A percentile compares a stretch with the other conserved stretches of the same genome.
phyloP scores from a whole-genome alignment of 1,140 invertebrate genomes.

The Monomorium pharaonis region DNA sequence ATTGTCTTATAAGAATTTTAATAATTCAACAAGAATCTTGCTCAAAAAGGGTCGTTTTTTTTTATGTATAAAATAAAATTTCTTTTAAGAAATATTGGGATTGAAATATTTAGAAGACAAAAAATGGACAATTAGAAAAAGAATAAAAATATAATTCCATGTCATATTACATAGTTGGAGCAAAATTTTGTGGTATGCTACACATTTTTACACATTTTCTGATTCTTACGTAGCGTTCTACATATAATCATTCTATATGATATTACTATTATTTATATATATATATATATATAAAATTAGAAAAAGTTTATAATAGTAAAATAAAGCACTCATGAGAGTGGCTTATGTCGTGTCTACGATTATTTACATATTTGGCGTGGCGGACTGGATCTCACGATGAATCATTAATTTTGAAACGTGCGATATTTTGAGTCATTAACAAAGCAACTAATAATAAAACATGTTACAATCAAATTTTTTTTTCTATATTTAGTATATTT shows the following conservation, averaged over 20 bases:
- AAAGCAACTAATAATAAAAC: neutral
- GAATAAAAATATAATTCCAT: neutral
- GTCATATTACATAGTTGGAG: neutral
- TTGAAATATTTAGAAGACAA: too few relatives aligned
- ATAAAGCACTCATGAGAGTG: neutral
- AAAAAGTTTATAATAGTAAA: neutral
- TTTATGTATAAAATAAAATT: neutral
- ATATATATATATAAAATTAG: too few relatives aligned
- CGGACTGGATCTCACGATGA: conserved; percentile 28
- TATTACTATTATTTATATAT: neutral
- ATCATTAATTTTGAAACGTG: conserved; percentile 29
- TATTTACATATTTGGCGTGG: conserved; percentile 36
- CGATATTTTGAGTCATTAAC: conserved; percentile 37
- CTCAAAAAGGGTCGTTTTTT: neutral
- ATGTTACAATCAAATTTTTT: neutral
- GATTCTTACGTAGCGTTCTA: neutral
- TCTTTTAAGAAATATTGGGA: neutral
- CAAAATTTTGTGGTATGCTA: neutral
- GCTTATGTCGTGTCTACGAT: neutral
- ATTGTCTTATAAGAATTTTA: too few relatives aligned
- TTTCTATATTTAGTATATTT: neutral
- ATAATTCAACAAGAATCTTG: too few relatives aligned
- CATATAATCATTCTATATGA: neutral
- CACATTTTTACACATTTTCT: neutral
- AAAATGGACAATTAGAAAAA: too few relatives aligned